Evolutionary conservation across 2,113 vertebrate genomes (phyloP), one percentile per base, ranked within the genome.

Genomic region (Erinaceus europaeus): DNA sequence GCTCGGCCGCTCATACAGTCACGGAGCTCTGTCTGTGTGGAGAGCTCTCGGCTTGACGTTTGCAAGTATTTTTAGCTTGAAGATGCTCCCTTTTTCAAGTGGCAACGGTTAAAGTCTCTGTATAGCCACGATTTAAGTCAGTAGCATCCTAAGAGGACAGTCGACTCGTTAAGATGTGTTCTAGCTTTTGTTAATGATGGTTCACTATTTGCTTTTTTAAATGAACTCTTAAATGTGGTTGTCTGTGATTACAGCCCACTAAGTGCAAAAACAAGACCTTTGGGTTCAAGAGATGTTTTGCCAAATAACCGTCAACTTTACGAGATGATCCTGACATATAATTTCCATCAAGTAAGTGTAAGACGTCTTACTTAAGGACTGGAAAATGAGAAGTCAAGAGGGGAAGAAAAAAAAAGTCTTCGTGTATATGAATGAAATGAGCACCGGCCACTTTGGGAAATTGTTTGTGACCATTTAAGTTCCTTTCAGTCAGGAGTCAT

Each of bases 241-340:
- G 27, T 86, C 88, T 94, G n/a, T n/a, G 68, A 80, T 94, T 97
- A 62, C 94, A 99, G 99, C 67, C 99, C 99, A 15, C 67, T 98
- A 82, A 98, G 96, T 97, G 97, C 98, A 68, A 99, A 99, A 97
- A 98, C 98, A 91, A 99, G 98, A 96, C 98, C 99, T 40, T 97
- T 99, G 90, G 99, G 99, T 90, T 74, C 94, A 90, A 97, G 99
- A 94, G 99, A 99, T 88, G 93, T 99, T 94, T 97, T 99, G 82
- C 98, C 99, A 90, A 99, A 99, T 96, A 99, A 98, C 97, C 97
- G 99, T 75, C 99, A 99, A 86, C 96, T 99, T 21, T 99, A 99
- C 79, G 99, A 99, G 96, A 98, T 99, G 82, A 93, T 98, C 93
- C 98, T 99, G 95, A 98, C 98, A 0, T 99, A 99, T 84, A 99